Percentiles rank a stretch among this genome's conserved stretches.
Conservation (phyloP, 2,113 vertebrate genomes). For the Ibidorhyncha struthersii region DNA sequence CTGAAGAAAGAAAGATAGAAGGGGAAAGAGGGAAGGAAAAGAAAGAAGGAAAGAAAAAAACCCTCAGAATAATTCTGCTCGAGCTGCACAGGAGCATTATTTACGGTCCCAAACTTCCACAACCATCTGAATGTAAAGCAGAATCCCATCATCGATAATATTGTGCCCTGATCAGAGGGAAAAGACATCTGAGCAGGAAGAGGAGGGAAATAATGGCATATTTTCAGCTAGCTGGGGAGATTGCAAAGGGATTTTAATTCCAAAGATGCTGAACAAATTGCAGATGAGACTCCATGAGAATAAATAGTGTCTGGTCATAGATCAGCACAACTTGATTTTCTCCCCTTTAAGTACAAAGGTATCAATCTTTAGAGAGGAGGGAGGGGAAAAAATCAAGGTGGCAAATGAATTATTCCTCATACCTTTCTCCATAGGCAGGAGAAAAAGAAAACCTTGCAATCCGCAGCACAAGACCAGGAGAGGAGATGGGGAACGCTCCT, state of each 20-base stretch:
- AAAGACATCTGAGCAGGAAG: neutral
- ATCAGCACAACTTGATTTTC: slow-evolving; percentile 28
- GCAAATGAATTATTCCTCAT: neutral
- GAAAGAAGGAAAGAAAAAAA: neutral
- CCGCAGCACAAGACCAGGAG: fast-evolving
- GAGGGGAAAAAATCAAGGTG: neutral
- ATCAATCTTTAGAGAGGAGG: neutral
- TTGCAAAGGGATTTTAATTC: slow-evolving; percentile 43
- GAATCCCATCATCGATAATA: neutral
- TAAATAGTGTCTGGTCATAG: slow-evolving; percentile 5
- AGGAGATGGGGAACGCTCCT: neutral
- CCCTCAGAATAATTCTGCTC: neutral
- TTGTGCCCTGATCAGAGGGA: neutral
- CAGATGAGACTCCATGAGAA: neutral
- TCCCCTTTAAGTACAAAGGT: neutral
- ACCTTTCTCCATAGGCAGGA: neutral
- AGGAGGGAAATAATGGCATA: neutral
- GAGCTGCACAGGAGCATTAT: slow-evolving; percentile 32
- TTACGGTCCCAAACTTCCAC: slow-evolving; percentile 33
- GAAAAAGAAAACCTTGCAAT: neutral
- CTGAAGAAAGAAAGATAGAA: neutral
- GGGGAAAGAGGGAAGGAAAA: neutral
- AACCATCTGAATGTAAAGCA: slow-evolving; percentile 49
- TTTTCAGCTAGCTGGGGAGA: neutral
- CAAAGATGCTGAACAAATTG: slow-evolving; percentile 9